These are phyloP conservation scores for Tyrophagus putrescentiae DNA, from an alignment of 1,140 invertebrate species.

Conservation along the genomic window DNA sequence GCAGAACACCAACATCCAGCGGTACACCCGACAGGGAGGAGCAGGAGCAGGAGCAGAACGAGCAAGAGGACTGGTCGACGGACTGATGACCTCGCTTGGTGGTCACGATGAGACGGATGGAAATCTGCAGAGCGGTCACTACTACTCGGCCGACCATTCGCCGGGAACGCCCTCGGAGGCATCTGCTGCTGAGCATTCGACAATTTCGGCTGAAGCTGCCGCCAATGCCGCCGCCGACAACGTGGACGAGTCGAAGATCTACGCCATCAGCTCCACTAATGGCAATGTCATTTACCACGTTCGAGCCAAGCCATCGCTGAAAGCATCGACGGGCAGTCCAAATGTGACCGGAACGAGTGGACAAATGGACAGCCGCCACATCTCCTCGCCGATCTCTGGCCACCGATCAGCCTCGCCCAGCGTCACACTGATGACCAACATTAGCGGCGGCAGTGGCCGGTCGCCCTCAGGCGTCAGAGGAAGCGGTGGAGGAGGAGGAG, in stretches of 20 bases:
- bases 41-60: too few species aligned
- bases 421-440: not conserved
- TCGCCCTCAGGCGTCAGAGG: too few species aligned
- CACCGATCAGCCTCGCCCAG: not conserved
- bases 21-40: conserved; percentile 34
- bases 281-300: conserved; percentile 74
- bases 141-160: too few species aligned
- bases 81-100: too few species aligned
- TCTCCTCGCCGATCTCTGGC: too few species aligned
- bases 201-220: conserved; percentile 27
- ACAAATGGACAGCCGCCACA: too few species aligned
- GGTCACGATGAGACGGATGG: too few species aligned
- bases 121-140: too few species aligned
- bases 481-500: too few species aligned
- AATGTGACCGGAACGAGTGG: too few species aligned
- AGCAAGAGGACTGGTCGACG: too few species aligned
- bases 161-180: conserved; percentile 26
- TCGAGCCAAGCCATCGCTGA: conserved; percentile 24
- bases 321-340: not conserved
- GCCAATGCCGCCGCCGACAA: conserved; percentile 23
- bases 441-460: not conserved
- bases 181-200: too few species aligned
- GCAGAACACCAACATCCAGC: conserved; percentile 60
- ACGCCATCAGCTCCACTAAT: conserved; percentile 68
- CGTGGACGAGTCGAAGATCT: conserved; percentile 47